A percentile compares a stretch with the other conserved stretches of the same genome.
Evolutionary conservation across 2,113 vertebrate species (phyloP).

Genomic region (Sceloporus undulatus): DNA sequence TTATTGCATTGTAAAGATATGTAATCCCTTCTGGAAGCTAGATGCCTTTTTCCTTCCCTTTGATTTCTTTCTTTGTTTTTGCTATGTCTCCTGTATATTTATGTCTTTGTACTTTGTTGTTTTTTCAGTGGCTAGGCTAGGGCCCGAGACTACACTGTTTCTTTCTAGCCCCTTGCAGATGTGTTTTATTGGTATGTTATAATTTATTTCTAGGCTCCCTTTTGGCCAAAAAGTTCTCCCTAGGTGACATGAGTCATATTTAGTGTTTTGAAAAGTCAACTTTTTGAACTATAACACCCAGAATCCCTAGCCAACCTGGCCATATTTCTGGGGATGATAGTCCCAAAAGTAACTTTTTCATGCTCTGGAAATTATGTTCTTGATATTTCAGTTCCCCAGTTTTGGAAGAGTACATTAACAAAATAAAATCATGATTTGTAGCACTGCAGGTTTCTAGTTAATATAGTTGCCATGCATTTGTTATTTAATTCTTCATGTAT

Average conservation of each 20-base stretch:
- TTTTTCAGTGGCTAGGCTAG: not conserved
- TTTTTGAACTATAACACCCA: no score
- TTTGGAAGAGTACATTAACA: not conserved
- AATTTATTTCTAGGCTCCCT: not conserved
- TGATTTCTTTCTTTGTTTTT: not conserved
- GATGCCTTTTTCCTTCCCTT: rapidly evolving
- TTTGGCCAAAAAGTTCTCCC: not conserved
- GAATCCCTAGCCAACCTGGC: no score
- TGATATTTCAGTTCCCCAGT: not conserved
- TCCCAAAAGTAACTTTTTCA: not conserved
- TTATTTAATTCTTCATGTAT: not conserved
- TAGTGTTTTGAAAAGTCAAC: no score
- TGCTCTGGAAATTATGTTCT: not conserved
- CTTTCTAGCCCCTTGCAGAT: not conserved
- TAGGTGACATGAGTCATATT: no score
- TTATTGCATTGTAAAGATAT: constrained; percentile 7
- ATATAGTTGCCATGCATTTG: not conserved
- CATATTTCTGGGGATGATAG: no score
- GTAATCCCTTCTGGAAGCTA: constrained; percentile 2
- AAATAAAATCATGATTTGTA: not conserved
- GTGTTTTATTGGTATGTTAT: not conserved
- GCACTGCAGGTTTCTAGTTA: not conserved
- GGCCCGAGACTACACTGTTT: not conserved
- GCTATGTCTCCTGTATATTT: not conserved
- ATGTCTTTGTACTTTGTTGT: not conserved